Conservation (phyloP, 2,888 invertebrate species). For the Selenia dentaria region DNA sequence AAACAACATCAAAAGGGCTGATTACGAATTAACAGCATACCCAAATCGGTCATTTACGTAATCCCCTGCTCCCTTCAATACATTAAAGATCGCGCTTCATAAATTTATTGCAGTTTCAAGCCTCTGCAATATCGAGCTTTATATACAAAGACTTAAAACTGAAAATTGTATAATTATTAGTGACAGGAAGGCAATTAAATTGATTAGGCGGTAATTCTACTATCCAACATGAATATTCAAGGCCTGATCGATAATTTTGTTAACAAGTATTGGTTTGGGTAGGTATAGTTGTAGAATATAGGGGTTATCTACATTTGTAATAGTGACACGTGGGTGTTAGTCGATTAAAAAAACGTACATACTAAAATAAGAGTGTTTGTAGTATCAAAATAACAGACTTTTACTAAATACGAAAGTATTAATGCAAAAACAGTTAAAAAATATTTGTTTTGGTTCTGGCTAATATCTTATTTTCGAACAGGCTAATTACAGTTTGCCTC, state of each 20-base stretch:
- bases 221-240: conserved; percentile 45
- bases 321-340: no score
- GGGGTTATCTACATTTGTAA: background rate
- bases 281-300: conserved; percentile 5
- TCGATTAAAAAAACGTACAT: no score
- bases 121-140: conserved; percentile 3
- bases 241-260: conserved; percentile 40
- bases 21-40: conserved; percentile 35
- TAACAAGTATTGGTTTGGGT: conserved; percentile 16
- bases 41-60: conserved; percentile 33
- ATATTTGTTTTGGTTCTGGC: no score
- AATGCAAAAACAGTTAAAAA: no score
- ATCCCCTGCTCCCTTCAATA: conserved; percentile 27
- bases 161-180: background rate
- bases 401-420: no score
- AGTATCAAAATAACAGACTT: no score
- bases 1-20: conserved; percentile 19
- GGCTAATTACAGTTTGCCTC: no score
- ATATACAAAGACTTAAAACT: background rate
- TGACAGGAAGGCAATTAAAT: conserved; percentile 38
- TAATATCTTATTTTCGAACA: no score
- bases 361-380: no score
- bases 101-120: conserved; percentile 38
- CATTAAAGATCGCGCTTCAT: conserved; percentile 39
- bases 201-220: conserved; percentile 37